Base-by-base conservation (phyloP, 2,113 vertebrate genomes). In the Chiloscyllium plagiosum region DNA sequence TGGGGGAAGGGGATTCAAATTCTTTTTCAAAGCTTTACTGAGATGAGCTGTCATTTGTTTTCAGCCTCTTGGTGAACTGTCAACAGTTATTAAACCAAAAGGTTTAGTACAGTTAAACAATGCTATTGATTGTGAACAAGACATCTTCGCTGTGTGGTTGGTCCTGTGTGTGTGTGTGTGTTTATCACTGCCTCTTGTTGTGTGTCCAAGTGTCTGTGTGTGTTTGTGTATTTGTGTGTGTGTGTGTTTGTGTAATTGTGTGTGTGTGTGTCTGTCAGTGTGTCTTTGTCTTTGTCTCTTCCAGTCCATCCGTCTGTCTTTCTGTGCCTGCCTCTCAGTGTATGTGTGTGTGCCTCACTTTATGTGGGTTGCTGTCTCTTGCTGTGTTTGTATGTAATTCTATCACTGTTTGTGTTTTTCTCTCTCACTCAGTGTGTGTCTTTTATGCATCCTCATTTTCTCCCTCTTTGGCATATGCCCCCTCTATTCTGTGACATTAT, bases 61-160 rank as follows among this genome's bases (percentile, higher is more conserved):
- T 90, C 56, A 90, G 87, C 52, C 87, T 90, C 13, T n/a, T 90
- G 87, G 56, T 90, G 87, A 90, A 90, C 56, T 90, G 87, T 90
- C 87, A 90, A 33, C 87, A 90, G 87, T 65, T 90, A 61, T 90
- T 61, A 90, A 90, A 90, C 87, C 0, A 61, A 90, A 61, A 33
- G 26, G 50, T 7, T 90, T 90, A 47, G 42, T 47, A 33, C 52
- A 0, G 19, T 90, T 90, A 29, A 83, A 83, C 52, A 65, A n/a
- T 90, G 87, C 52, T 47, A 47, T 42, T 83, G 80, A 83, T 83
- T 42, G 37, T 83, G 19, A 37, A 42, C 80, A 22, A 83, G 80
- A 37, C 37, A 2, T 47, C 37, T 20, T 83, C 42, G 80, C 37
- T 47, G 80, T 47, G 80, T 37, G 17, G 80, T 83, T 42, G 80